A percentile compares a stretch with the other conserved stretches of the same genome.
Conservation (phyloP, 2,113 vertebrate species). For the Sylvicapra grimmia region DNA sequence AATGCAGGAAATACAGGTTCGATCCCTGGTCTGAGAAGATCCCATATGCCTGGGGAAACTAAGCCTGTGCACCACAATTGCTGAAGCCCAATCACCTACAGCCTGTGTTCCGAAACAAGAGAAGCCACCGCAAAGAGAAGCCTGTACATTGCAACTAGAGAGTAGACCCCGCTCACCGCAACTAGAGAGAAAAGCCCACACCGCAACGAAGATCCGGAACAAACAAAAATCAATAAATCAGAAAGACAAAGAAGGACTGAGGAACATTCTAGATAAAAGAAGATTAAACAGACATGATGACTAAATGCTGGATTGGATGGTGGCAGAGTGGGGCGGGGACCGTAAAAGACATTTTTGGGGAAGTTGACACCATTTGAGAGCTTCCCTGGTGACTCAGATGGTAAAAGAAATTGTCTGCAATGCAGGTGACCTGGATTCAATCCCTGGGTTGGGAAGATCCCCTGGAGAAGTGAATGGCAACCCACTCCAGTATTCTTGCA, state of each 20-base stretch:
- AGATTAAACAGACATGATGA: background rate
- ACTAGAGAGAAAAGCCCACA: background rate
- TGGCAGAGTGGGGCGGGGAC: too few species aligned
- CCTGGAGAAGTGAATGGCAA: background rate
- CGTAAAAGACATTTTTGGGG: accelerated
- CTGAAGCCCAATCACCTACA: background rate
- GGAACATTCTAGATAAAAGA: background rate
- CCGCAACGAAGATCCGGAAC: background rate
- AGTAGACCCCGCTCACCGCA: background rate
- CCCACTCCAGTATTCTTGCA: background rate
- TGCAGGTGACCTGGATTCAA: background rate
- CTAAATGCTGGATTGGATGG: background rate
- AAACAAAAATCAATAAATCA: background rate
- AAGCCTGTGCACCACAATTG: accelerated
- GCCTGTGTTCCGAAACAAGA: background rate
- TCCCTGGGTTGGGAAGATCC: background rate
- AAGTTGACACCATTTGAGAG: background rate
- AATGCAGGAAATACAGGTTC: background rate
- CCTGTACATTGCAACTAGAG: background rate
- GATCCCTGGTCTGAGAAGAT: background rate
- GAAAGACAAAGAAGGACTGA: background rate
- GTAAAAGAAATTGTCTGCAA: background rate
- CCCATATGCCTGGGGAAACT: background rate
- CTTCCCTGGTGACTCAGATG: background rate
- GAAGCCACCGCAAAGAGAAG: background rate